Evolutionary conservation across 2,888 invertebrate genomes (phyloP).

Genomic region (Halocaridina rubra): DNA sequence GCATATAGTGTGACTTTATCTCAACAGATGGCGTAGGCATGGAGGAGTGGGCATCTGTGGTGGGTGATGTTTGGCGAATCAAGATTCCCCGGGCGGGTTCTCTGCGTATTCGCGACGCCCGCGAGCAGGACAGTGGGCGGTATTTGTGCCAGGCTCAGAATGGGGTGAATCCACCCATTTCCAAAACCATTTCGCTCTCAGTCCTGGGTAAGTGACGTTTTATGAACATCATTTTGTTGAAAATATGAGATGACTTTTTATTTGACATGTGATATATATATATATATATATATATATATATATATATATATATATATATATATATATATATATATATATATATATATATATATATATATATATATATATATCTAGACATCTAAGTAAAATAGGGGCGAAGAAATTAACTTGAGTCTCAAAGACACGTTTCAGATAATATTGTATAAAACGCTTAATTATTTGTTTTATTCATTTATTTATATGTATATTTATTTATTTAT

Average conservation of each 20-base stretch:
- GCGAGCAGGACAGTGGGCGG: conserved; percentile 51
- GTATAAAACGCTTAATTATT: no score
- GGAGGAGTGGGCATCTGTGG: conserved; percentile 40
- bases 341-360: neutral
- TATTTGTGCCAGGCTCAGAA: conserved; percentile 58
- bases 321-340: neutral
- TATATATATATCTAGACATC: neutral
- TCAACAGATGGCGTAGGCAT: conserved; percentile 39
- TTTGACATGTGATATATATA: no score
- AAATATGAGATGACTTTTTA: no score
- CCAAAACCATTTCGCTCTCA: conserved; percentile 49
- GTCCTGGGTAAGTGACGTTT: conserved; percentile 50
- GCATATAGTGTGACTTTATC: no score
- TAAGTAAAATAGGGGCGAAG: no score
- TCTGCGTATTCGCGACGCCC: conserved; percentile 43
- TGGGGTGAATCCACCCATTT: conserved; percentile 42
- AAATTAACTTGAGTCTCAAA: no score
- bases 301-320: conserved; percentile 8
- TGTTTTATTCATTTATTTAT: neutral
- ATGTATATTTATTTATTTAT: conserved; percentile 3
- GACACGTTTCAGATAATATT: no score
- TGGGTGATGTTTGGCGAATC: conserved; percentile 52
- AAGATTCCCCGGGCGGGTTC: conserved; percentile 42
- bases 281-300: conserved; percentile 15
- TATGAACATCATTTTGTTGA: no score